These are phyloP conservation scores for Cinara cedri DNA, from an alignment of 2,888 invertebrate genomes.

Conservation along the genomic window DNA sequence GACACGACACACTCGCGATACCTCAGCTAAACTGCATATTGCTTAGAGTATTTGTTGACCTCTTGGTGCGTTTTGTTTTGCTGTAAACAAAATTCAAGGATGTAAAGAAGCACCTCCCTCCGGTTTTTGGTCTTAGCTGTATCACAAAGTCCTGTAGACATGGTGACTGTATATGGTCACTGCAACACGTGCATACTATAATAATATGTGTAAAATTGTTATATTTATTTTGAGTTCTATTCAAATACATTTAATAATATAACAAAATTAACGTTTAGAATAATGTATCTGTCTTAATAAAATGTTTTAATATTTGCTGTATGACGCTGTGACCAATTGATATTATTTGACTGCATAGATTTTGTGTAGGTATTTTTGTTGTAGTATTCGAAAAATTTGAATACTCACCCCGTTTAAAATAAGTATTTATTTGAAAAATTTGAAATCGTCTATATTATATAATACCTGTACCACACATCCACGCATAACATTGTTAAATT, in stretches of 20 bases:
- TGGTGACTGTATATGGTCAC: background rate
- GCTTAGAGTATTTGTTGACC: slow-evolving; percentile 46
- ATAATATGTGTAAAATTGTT: no score
- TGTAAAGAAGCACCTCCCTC: slow-evolving; percentile 31
- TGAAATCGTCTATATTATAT: no score
- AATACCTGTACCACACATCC: no score
- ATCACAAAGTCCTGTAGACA: slow-evolving; percentile 8
- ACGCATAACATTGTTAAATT: no score
- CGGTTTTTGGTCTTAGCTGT: slow-evolving; percentile 21
- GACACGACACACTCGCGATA: slow-evolving; percentile 7
- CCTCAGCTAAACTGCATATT: slow-evolving; percentile 31
- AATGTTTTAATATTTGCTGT: no score
- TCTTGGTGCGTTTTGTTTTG: slow-evolving; percentile 43
- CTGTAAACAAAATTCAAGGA: slow-evolving; percentile 48
- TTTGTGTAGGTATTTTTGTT: background rate
- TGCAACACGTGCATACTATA: background rate
- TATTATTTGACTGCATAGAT: background rate
- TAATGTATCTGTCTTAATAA: background rate
- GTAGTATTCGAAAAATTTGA: no score
- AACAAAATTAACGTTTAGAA: slow-evolving; percentile 8
- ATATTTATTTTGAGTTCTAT: background rate
- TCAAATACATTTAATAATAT: background rate
- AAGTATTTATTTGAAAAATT: background rate
- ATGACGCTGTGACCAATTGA: slow-evolving; percentile 12
- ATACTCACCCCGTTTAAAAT: background rate